Evolutionary conservation across 2,113 vertebrate species (phyloP).

Genomic region (Brienomyrus brachyistius): DNA sequence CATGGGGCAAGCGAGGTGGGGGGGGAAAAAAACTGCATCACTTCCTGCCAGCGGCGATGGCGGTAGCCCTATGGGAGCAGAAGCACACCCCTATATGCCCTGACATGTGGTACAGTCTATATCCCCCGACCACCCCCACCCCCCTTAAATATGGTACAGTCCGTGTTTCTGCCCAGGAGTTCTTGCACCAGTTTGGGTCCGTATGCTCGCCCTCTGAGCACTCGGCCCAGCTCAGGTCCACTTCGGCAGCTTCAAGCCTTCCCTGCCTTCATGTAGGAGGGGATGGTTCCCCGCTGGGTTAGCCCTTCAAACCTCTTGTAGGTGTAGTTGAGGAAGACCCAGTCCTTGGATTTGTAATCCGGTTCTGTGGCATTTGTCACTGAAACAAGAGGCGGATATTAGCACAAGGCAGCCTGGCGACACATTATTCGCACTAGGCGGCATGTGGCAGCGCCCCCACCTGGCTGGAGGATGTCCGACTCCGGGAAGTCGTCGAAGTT

Average conservation of each 20-base stretch:
- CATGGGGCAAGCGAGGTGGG: too few species aligned
- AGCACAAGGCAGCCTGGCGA: conserved; percentile 9
- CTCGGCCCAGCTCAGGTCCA: conserved; percentile 56
- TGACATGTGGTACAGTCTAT: neutral
- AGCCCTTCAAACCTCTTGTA: conserved; percentile 97
- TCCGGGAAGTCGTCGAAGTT: conserved; percentile 96
- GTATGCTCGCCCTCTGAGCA: conserved; percentile 54
- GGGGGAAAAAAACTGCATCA: neutral
- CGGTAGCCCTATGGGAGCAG: neutral
- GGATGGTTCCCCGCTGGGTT: conserved; percentile 91
- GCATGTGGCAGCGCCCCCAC: conserved; percentile 47
- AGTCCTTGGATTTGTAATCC: conserved; percentile 98
- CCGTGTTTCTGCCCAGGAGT: conserved; percentile 5
- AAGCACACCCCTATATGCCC: neutral
- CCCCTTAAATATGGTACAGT: neutral
- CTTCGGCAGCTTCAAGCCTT: conserved; percentile 66
- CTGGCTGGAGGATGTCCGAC: conserved; percentile 94
- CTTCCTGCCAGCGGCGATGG: neutral
- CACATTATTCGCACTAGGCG: neutral
- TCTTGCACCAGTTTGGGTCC: conserved; percentile 23
- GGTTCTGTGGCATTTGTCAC: conserved; percentile 85
- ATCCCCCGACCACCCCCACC: neutral
- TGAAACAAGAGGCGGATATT: conserved; percentile 34
- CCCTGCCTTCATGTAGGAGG: conserved; percentile 89
- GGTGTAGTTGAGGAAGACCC: conserved; percentile 99